Conservation (phyloP, 1,140 invertebrate species). For the Schlechtendalia chinensis region DNA sequence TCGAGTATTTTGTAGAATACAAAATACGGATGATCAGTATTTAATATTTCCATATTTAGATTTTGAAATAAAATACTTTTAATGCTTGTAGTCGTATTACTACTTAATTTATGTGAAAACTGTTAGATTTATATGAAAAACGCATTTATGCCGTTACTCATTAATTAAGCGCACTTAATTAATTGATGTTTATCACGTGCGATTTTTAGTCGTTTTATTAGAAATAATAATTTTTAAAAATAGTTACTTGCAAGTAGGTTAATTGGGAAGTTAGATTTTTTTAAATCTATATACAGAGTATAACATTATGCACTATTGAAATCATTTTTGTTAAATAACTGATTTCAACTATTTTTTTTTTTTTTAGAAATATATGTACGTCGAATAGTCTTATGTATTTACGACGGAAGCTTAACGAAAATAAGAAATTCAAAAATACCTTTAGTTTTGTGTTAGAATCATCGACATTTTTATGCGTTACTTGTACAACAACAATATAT, state of each 20-base stretch:
- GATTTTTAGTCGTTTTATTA: neutral
- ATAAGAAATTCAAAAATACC: neutral
- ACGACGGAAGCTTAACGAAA: neutral
- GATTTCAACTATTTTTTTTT: neutral
- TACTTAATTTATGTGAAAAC: too few species aligned
- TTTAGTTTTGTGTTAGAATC: neutral
- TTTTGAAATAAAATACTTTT: too few species aligned
- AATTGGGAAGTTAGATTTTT: neutral
- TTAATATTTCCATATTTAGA: too few species aligned
- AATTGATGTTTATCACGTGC: neutral
- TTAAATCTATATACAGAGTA: neutral
- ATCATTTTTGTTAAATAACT: too few species aligned
- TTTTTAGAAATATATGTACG: slow-evolving; percentile 1
- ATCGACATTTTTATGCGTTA: neutral
- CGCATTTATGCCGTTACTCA: neutral
- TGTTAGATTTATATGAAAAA: too few species aligned
- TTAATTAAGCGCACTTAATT: neutral
- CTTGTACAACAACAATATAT: too few species aligned
- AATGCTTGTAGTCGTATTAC: too few species aligned
- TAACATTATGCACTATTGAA: too few species aligned
- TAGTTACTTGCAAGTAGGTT: neutral
- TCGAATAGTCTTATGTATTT: neutral
- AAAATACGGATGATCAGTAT: too few species aligned
- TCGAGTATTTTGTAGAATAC: too few species aligned
- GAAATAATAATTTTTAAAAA: neutral